Conservation (phyloP, 2,888 invertebrate species). For the Auanema sp. region DNA sequence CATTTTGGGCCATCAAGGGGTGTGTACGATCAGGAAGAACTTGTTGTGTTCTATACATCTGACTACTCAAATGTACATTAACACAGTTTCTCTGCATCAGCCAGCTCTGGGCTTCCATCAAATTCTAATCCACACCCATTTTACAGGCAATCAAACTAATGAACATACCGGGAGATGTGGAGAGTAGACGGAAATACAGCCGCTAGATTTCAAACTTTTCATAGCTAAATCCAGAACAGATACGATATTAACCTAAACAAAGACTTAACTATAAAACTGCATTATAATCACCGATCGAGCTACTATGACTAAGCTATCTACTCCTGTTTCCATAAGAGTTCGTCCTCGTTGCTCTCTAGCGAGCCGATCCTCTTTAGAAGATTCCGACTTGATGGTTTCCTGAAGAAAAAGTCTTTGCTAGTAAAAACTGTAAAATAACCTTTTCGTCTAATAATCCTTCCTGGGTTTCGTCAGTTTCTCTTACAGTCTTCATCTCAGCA, state of each 20-base stretch:
- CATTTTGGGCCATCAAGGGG: conserved; percentile 88
- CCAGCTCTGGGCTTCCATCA: conserved; percentile 80
- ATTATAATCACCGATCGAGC: conserved; percentile 22
- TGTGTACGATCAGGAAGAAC: conserved; percentile 77
- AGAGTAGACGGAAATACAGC: conserved; percentile 46
- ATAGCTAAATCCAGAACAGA: conserved; percentile 5
- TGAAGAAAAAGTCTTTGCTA: too few species aligned
- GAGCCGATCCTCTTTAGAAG: conserved; percentile 25
- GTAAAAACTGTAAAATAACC: neutral
- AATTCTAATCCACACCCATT: conserved; percentile 70
- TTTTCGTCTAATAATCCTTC: conserved; percentile 26
- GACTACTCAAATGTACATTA: conserved; percentile 73
- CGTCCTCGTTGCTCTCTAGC: conserved; percentile 34
- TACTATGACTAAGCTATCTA: conserved; percentile 34
- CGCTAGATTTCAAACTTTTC: too few species aligned
- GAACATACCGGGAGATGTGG: conserved; percentile 35
- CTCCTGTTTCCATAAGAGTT: conserved; percentile 27
- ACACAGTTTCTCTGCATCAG: conserved; percentile 75
- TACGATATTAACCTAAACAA: too few species aligned
- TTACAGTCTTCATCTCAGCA: neutral
- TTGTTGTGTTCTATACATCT: conserved; percentile 47
- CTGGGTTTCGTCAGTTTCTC: conserved; percentile 11
- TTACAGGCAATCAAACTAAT: conserved; percentile 1
- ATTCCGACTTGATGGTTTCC: too few species aligned
- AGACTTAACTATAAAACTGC: too few species aligned